Evolutionary conservation across 2,113 vertebrate genomes (phyloP), one percentile per base, ranked within the genome.

Genomic region (Campylomormyrus numenius): DNA sequence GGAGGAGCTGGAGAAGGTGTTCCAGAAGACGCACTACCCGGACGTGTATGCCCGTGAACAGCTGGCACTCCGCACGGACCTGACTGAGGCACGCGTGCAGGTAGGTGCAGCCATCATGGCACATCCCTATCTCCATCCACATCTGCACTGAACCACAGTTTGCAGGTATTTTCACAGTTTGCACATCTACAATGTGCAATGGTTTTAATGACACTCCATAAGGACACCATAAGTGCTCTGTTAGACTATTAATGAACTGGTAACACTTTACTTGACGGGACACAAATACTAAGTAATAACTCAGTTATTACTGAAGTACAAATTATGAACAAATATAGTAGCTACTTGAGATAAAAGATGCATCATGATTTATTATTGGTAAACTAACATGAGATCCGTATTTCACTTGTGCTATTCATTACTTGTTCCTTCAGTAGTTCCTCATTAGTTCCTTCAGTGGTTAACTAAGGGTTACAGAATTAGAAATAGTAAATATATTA

Each of bases 11-110:
- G 98, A 99, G 95, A 99, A 99, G 91, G 98, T 99, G 93, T 99
- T 99, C 94, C 98, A 99, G 95, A 99, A 99, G 96, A 99, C 98
- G 3, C 98, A 99, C 95, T 99, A 99, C 92, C 98, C 98, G 0
- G 98, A 99, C 0, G 98, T 99, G 90, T 99, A 99, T 0, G 98
- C 98, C 3, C 96, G 98, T 35, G 98, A 99, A 94, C 98, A 99
- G 95, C 96, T 99, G 90, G 98, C 98, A 70, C 98, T 99, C 95
- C 97, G 98, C 95, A 99, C 98, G 0, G 98, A 99, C 94, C 96
- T 99, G 94, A 99, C 98, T 0, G 98, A 99, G 93, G 98, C 98
- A 90, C 96, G 98, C 0, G 98, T 99, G 56, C 98, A 99, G 98
- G 98, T 99, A 96, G 50, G 50, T 5, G 31, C 11, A 10, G 45